A percentile compares a stretch with the other conserved stretches of the same genome.
phyloP scores from a whole-genome alignment of 2,888 invertebrate species.

The Eurois occulta region DNA sequence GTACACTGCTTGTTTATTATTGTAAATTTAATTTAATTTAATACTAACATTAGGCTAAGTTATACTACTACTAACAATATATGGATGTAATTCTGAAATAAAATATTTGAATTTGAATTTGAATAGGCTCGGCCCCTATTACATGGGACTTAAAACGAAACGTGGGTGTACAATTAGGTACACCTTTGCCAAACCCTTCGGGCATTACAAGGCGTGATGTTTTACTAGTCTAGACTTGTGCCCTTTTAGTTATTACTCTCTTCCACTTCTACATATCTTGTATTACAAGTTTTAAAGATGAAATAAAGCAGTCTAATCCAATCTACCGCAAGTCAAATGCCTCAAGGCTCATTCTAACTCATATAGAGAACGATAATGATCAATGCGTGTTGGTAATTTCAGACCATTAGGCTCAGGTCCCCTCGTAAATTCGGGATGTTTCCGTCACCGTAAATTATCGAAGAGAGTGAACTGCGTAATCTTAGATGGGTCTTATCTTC shows the following conservation, averaged over 20 bases:
- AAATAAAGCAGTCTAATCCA: background rate
- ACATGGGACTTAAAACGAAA: too few species aligned
- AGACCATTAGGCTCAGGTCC: conserved; percentile 12
- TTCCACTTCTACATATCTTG: background rate
- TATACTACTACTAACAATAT: too few species aligned
- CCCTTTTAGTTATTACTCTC: background rate
- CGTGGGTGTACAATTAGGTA: too few species aligned
- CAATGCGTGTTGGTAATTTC: background rate
- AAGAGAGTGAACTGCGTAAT: background rate
- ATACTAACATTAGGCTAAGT: too few species aligned
- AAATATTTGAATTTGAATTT: too few species aligned
- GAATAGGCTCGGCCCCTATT: too few species aligned
- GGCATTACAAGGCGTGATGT: too few species aligned
- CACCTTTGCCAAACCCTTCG: too few species aligned
- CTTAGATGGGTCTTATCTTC: background rate
- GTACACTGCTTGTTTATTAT: too few species aligned
- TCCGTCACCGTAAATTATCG: background rate
- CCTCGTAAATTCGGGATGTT: background rate
- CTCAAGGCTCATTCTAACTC: background rate
- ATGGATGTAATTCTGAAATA: too few species aligned
- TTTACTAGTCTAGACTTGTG: background rate
- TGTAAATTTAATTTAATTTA: too few species aligned
- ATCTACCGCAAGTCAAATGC: background rate
- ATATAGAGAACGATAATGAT: conserved; percentile 8
- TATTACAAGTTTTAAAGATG: background rate